These are phyloP conservation scores for Tichodroma muraria DNA, from an alignment of 2,113 vertebrate genomes.

Conservation along the genomic window DNA sequence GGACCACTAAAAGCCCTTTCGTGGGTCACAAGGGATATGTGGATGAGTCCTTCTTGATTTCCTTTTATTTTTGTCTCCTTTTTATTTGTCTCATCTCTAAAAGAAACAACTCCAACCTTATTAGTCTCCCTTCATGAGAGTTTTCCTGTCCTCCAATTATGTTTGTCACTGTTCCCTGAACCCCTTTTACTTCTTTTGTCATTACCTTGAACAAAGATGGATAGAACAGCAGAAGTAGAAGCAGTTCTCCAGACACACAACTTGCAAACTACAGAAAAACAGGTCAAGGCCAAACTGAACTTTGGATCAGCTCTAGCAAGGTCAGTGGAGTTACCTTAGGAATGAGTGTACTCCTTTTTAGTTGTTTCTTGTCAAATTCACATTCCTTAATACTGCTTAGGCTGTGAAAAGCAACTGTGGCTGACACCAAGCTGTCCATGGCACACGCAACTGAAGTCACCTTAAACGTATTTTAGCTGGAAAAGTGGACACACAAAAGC, in stretches of 20 bases:
- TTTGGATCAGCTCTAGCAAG: not conserved
- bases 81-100: conserved; percentile 6
- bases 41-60: not conserved
- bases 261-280: not conserved
- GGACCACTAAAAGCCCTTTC: not conserved
- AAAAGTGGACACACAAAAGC: not conserved
- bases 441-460: not conserved
- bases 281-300: conserved; percentile 15
- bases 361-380: not conserved
- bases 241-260: not conserved
- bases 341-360: not conserved
- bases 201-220: conserved; percentile 15
- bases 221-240: not conserved
- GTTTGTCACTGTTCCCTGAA: not conserved
- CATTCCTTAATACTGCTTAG: not conserved
- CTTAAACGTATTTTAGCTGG: not conserved
- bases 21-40: not conserved
- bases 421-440: not conserved
- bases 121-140: not conserved
- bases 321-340: not conserved
- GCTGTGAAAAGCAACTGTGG: not conserved
- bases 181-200: not conserved
- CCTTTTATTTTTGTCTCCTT: not conserved
- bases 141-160: not conserved
- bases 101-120: not conserved